phyloP scores from a whole-genome alignment of 2,888 invertebrate species.

The Agelastica alni region DNA sequence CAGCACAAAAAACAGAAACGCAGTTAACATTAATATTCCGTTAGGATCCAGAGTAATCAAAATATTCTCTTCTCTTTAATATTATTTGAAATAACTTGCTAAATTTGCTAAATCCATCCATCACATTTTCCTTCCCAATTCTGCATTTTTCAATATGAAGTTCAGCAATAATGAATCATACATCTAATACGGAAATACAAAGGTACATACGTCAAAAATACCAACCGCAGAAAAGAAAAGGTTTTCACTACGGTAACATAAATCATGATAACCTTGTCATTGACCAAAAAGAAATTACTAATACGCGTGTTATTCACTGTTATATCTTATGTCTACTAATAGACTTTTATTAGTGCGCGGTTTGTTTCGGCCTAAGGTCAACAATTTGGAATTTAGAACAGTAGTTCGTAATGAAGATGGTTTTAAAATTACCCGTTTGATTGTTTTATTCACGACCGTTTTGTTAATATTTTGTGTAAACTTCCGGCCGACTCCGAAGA shows the following conservation, averaged over 20 bases:
- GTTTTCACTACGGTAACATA: conserved; percentile 19
- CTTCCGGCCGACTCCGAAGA: too few species aligned
- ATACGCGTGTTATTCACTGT: conserved; percentile 14
- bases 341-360: conserved; percentile 13
- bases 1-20: too few species aligned
- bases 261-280: conserved; percentile 21
- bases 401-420: conserved; percentile 7
- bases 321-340: conserved; percentile 6
- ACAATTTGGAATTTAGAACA: conserved; percentile 8
- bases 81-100: too few species aligned
- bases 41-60: too few species aligned
- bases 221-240: conserved; percentile 16
- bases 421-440: neutral
- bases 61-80: too few species aligned
- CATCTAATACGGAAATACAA: neutral
- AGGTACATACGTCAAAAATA: neutral
- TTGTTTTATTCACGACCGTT: neutral
- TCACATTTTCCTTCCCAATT: too few species aligned
- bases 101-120: too few species aligned
- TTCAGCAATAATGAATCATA: too few species aligned
- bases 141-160: too few species aligned
- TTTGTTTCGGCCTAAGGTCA: conserved; percentile 6
- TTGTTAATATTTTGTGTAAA: too few species aligned
- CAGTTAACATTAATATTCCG: too few species aligned
- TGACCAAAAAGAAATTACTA: conserved; percentile 24